Evolutionary conservation across 2,113 vertebrate species (phyloP), one percentile per base, ranked within the genome.

Genomic region (Sapayoa aenigma): DNA sequence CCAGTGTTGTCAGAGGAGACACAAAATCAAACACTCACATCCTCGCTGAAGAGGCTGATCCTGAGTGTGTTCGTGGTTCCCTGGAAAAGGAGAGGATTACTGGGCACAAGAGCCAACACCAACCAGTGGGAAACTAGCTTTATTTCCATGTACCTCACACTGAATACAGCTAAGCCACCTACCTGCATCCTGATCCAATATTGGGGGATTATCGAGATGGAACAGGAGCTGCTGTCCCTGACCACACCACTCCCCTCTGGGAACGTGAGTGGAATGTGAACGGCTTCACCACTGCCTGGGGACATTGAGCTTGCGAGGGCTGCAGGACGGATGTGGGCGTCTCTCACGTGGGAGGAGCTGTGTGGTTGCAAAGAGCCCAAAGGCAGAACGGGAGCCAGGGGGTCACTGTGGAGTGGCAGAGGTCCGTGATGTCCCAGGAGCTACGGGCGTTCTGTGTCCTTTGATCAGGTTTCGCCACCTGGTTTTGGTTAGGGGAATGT

Each of bases 61-160:
- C 69, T 27, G 63, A 83, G 46, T 2, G 2, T 0, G 0, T 85
- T 33, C 2, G 1, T 1, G 1, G 25, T 49, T 58, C 27, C 59
- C 47, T 71, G 47, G 27, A n/a, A 71, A 55, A 79, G 31, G n/a
- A 49, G 47, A 60, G 69, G n/a, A 55, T 76, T 65, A 5, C 63
- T 53, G 62, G 62, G 41, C 2, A 4, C n/a, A 52, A 52, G 46
- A 58, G n/a, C 33, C 67, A 60, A 3, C 33, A 55, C 25, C 20
- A 18, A 33, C 22, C 35, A 50, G 33, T 28, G 47, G 50, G 39
- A 74, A 95, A n/a, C 12, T 83, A 77, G 5, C 39, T 79, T 93
- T 50, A 27, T 76, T 75, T 73, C 31, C 8, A 9, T 5, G 14
- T 37, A 13, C 28, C 7, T 68, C 35, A 35, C 0, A 0, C 28